Evolutionary conservation across 2,888 invertebrate genomes (phyloP).

Genomic region (Apoda limacodes): DNA sequence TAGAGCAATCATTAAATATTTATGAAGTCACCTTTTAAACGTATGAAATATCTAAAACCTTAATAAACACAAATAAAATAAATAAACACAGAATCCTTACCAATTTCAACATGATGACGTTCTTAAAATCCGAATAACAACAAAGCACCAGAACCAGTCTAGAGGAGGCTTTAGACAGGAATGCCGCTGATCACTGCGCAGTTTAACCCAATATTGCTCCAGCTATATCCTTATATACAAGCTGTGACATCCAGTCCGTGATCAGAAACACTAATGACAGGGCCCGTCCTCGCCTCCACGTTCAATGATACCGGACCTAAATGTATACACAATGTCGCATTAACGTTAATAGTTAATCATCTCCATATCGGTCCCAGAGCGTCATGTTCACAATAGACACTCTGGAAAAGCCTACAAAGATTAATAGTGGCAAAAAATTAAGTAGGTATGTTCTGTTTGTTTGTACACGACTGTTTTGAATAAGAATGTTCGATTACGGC

Average conservation of each 20-base stretch:
- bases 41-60: no score
- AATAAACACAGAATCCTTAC: no score
- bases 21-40: no score
- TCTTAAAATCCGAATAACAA: conserved; percentile 7
- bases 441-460: not conserved
- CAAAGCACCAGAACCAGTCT: conserved; percentile 36
- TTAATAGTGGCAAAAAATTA: not conserved
- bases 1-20: no score
- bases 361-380: conserved; percentile 55
- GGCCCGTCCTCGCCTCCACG: conserved; percentile 39
- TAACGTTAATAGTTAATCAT: conserved; percentile 50
- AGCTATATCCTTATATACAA: conserved; percentile 33
- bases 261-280: conserved; percentile 50
- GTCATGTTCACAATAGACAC: conserved; percentile 24
- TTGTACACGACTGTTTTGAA: no score
- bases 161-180: conserved; percentile 43
- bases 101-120: conserved; percentile 46
- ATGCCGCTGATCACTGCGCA: conserved; percentile 30
- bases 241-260: conserved; percentile 42
- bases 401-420: not conserved
- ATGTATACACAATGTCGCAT: conserved; percentile 55
- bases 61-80: no score
- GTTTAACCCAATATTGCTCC: conserved; percentile 22
- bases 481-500: no score
- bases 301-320: conserved; percentile 37